phyloP scores from a whole-genome alignment of 1,140 invertebrate species.

The Drosophila setifemur region DNA sequence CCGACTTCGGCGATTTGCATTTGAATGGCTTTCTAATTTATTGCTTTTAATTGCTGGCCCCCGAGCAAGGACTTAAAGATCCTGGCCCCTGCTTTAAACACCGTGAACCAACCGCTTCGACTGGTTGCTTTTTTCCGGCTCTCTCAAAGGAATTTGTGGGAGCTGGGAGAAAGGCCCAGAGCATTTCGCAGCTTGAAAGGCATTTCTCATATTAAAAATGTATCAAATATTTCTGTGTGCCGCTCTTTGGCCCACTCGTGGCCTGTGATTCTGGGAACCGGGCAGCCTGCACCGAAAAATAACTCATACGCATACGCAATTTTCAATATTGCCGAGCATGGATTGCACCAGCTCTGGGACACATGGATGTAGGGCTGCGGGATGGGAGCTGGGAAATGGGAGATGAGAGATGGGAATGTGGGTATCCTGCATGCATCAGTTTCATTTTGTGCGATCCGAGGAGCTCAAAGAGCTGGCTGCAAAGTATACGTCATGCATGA shows the following conservation, averaged over 20 bases:
- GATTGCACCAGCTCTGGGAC: conserved; percentile 5
- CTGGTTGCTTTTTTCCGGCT: conserved; percentile 8
- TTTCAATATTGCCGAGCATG: conserved; percentile 68
- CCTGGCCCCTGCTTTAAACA: conserved; percentile 34
- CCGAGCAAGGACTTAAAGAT: conserved; percentile 37
- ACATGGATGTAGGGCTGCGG: neutral
- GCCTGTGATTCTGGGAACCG: conserved; percentile 9
- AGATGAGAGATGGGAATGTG: conserved; percentile 17
- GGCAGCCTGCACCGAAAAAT: conserved; percentile 58
- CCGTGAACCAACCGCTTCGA: conserved; percentile 8
- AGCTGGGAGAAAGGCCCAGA: conserved; percentile 11
- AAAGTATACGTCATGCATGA: neutral
- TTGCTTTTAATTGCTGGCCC: conserved; percentile 59
- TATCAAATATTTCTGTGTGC: conserved; percentile 72
- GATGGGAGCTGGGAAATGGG: neutral
- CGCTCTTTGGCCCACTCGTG: conserved; percentile 21
- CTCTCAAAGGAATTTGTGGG: conserved; percentile 50
- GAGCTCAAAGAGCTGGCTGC: conserved; percentile 43
- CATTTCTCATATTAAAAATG: conserved; percentile 78
- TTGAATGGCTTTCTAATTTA: conserved; percentile 69
- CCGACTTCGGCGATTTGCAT: conserved; percentile 56
- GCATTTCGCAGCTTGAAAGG: conserved; percentile 69
- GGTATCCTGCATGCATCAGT: conserved; percentile 33
- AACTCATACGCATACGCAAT: conserved; percentile 69
- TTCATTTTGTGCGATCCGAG: conserved; percentile 26